phyloP scores from a whole-genome alignment of 1,140 invertebrate genomes.

The Ceratina calcarata region DNA sequence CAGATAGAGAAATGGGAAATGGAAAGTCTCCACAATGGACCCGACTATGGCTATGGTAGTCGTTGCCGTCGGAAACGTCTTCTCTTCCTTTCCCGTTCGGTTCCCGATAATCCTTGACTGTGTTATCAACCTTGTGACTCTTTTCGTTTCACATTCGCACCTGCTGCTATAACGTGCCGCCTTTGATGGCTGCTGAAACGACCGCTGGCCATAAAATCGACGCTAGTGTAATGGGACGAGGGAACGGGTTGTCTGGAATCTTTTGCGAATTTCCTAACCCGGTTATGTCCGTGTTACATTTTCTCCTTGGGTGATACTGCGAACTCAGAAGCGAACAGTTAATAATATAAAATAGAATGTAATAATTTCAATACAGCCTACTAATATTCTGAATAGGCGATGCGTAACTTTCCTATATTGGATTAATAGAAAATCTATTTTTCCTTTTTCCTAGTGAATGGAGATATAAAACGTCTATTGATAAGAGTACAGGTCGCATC shows the following conservation, averaged over 20 bases:
- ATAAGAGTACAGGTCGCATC: neutral
- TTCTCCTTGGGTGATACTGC: too few relatives aligned
- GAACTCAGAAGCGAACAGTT: too few relatives aligned
- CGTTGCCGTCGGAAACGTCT: neutral
- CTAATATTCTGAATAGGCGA: too few relatives aligned
- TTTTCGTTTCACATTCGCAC: slow-evolving; percentile 20
- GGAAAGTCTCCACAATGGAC: slow-evolving; percentile 34
- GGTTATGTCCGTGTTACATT: too few relatives aligned
- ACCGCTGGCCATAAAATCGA: neutral
- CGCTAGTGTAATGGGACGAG: neutral
- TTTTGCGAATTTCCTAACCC: neutral
- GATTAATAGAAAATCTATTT: too few relatives aligned
- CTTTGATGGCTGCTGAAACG: neutral
- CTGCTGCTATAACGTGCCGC: neutral
- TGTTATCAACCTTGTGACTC: neutral
- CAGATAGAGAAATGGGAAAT: slow-evolving; percentile 46
- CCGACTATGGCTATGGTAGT: neutral
- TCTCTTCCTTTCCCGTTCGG: neutral
- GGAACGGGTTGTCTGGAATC: neutral
- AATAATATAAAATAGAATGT: too few relatives aligned
- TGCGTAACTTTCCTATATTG: too few relatives aligned
- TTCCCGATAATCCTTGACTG: slow-evolving; percentile 4
- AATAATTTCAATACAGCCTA: too few relatives aligned
- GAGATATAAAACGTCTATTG: neutral
- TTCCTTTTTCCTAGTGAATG: too few relatives aligned